A percentile compares a stretch with the other conserved stretches of the same genome.
These are phyloP conservation scores for Aphis craccivora DNA, from an alignment of 1,140 invertebrate genomes.

Conservation along the genomic window DNA sequence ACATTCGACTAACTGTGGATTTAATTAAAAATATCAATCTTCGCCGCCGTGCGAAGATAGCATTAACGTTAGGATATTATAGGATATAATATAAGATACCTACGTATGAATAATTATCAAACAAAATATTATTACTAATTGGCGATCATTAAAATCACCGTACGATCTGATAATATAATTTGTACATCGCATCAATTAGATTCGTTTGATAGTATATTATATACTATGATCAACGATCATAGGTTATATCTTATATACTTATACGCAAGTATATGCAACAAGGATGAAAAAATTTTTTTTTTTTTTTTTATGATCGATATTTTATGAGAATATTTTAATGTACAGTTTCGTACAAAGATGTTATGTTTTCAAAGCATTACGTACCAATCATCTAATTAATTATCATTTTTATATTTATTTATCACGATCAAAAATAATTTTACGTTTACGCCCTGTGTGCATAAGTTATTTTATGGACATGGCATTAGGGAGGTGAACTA, in stretches of 20 bases:
- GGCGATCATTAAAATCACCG: background rate
- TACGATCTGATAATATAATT: constrained; percentile 15
- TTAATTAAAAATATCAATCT: constrained; percentile 39
- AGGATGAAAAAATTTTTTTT: background rate
- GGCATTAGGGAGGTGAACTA: constrained; percentile 15
- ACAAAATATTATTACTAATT: background rate
- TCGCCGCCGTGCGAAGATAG: background rate
- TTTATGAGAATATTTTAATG: background rate
- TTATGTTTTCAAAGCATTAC: background rate
- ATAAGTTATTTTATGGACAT: background rate
- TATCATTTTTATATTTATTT: background rate
- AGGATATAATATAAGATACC: background rate
- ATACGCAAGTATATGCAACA: background rate
- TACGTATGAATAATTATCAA: background rate
- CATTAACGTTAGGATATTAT: background rate
- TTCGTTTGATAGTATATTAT: too few relatives aligned
- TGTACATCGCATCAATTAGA: background rate
- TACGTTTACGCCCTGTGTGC: constrained; percentile 22
- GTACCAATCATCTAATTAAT: constrained; percentile 24
- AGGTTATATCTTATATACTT: too few relatives aligned
- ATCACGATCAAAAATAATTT: background rate
- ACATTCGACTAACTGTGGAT: background rate
- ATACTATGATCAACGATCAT: background rate
- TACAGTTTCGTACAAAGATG: background rate
- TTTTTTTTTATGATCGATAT: background rate